These are phyloP conservation scores for Microcebus griseorufus DNA, from an alignment of 2,113 vertebrate genomes.

Conservation along the genomic window DNA sequence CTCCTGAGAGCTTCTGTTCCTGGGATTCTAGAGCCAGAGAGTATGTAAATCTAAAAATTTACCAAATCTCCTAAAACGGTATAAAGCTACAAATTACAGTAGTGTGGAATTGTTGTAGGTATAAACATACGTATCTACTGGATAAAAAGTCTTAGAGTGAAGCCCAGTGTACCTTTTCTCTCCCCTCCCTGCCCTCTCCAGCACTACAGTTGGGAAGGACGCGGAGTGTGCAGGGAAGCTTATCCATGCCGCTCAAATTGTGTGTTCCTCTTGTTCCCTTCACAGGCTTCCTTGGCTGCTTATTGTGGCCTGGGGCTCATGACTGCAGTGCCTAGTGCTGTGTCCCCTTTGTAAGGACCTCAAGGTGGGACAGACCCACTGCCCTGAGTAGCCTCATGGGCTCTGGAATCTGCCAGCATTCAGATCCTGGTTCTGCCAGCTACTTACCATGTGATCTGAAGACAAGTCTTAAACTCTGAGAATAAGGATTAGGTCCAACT, in stretches of 20 bases:
- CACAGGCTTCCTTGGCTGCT: background rate
- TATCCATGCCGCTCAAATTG: fast-evolving
- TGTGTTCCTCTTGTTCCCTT: background rate
- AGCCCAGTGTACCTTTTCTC: background rate
- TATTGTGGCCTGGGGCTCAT: background rate
- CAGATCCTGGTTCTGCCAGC: background rate
- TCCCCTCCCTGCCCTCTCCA: fast-evolving
- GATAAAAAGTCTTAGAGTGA: background rate
- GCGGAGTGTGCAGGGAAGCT: fast-evolving
- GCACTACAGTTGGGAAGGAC: no score
- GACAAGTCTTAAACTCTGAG: background rate
- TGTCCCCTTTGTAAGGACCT: background rate
- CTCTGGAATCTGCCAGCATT: background rate
- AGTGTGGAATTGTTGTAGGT: background rate
- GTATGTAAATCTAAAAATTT: background rate
- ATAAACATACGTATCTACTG: no score
- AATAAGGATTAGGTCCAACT: background rate
- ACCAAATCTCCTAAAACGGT: background rate
- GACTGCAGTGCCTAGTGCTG: no score
- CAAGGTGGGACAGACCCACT: background rate
- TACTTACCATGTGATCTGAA: background rate
- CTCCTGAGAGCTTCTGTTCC: background rate
- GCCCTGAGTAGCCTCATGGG: background rate
- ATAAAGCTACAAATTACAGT: background rate
- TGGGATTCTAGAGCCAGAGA: background rate